Base-by-base conservation (phyloP, 2,113 vertebrate species). In the Micromys minutus region DNA sequence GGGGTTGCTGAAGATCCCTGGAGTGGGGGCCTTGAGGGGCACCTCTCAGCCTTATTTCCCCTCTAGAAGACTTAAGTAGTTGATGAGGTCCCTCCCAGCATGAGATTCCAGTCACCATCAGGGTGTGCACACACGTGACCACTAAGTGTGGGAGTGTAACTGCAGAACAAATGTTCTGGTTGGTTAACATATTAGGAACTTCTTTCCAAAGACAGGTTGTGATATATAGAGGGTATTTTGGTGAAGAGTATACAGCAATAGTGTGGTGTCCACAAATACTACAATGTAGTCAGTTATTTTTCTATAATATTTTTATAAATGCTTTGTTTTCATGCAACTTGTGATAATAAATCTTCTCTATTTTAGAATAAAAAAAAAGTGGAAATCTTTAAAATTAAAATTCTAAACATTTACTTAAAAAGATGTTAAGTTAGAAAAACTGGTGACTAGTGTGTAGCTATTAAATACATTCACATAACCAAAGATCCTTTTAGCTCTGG, bases 331-430 rank as follows among this genome's bases (percentile, higher is more conserved):
- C 98, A 98, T 98, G 98, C 98, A 98, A 98, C 97, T 98, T 98
- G 98, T 98, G 97, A 98, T 98, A 98, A 98, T 98, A 99, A 98
- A 98, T 98, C 98, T 98, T 97, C 97, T 96, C 97, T 99, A 99
- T 99, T 99, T 99, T 99, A 98, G 97, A 98, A 97, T 98, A 98
- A 94, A 93, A n/a, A n/a, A n/a, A n/a, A 61, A 63, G 22, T 7
- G 6, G 9, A 47, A 2, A 21, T 26, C n/a, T 59, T 59, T 65
- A 45, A 65, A 31, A 11, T 45, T 84, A 2, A 85, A 47, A 34
- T 65, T 21, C 17, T 15, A 65, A 85, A 47, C 29, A 19, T 34
- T 21, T 26, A 59, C 17, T 24, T 31, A 45, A 42, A 76, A 29
- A 22, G 42, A 76, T 29, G 26, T 31, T 50, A 47, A 12, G 42